Evolutionary conservation across 2,113 vertebrate genomes (phyloP).

Genomic region (Argyrosomus japonicus): DNA sequence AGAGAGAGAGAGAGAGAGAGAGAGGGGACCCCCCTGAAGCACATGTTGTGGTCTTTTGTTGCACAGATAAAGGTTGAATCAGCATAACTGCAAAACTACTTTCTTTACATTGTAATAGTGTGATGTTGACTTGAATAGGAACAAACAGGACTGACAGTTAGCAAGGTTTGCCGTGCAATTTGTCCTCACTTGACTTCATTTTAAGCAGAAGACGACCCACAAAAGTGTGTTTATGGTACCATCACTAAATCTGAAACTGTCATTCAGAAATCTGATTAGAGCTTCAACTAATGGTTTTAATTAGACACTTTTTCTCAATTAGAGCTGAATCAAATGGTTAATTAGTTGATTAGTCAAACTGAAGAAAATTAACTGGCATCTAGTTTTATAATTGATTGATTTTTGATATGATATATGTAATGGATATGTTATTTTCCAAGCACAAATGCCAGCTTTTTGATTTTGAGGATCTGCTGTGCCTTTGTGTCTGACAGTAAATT

Average conservation of each 20-base stretch:
- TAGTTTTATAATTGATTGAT: not conserved
- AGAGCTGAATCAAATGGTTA: not conserved
- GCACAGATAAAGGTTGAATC: slow-evolving; percentile 9
- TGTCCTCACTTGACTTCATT: not conserved
- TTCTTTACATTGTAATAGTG: not conserved
- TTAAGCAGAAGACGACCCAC: not conserved
- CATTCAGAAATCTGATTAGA: not conserved
- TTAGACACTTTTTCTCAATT: not conserved
- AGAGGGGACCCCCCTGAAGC: not conserved
- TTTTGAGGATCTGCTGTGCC: not conserved
- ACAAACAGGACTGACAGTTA: not conserved
- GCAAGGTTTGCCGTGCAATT: not conserved
- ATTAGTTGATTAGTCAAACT: not conserved
- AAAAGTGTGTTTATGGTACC: not conserved
- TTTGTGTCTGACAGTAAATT: not conserved
- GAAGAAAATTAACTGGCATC: slow-evolving; percentile 1
- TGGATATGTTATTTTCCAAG: not conserved
- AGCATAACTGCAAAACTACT: slow-evolving; percentile 5
- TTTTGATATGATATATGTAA: too few relatives aligned
- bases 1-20: not conserved
- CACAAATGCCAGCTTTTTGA: not conserved
- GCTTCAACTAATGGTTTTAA: not conserved
- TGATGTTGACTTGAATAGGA: not conserved
- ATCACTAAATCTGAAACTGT: not conserved
- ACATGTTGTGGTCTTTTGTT: not conserved